Evolutionary conservation across 2,888 invertebrate species (phyloP).

Genomic region (Heliconius aoede): DNA sequence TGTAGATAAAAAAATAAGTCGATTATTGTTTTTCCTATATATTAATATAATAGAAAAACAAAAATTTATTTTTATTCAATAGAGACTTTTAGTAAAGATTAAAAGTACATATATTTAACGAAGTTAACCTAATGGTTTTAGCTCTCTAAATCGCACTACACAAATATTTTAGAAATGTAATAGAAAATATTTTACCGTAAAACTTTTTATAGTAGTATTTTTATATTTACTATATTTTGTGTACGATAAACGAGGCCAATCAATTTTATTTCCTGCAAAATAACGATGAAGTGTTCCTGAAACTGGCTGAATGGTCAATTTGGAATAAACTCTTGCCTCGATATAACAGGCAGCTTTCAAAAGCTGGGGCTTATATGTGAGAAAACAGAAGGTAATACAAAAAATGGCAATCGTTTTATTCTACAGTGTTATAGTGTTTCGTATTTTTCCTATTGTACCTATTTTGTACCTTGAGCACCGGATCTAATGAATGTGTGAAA

Average conservation of each 20-base stretch:
- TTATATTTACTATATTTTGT: not conserved
- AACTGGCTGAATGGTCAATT: constrained; percentile 26
- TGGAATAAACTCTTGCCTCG: constrained; percentile 31
- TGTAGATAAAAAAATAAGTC: no score
- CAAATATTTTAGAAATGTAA: not conserved
- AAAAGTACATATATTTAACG: no score
- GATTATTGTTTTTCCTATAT: no score
- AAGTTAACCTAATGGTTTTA: no score
- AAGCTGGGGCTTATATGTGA: constrained; percentile 20
- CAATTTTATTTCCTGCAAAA: constrained; percentile 24
- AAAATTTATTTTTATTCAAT: no score
- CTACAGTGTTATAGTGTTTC: constrained; percentile 45
- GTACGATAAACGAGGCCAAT: constrained; percentile 16
- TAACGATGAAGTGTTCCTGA: constrained; percentile 18
- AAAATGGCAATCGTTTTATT: constrained; percentile 49
- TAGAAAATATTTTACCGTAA: not conserved
- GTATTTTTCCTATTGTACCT: constrained; percentile 47
- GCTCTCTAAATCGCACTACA: not conserved
- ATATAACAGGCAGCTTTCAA: constrained; percentile 43
- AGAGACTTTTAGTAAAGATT: no score
- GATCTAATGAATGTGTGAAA: constrained; percentile 51
- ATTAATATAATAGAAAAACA: not conserved
- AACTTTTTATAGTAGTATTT: not conserved
- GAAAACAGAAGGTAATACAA: constrained; percentile 21
- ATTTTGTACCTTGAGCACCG: constrained; percentile 46